phyloP scores from a whole-genome alignment of 2,888 invertebrate species.

The Glyphotaelius pellucidus region DNA sequence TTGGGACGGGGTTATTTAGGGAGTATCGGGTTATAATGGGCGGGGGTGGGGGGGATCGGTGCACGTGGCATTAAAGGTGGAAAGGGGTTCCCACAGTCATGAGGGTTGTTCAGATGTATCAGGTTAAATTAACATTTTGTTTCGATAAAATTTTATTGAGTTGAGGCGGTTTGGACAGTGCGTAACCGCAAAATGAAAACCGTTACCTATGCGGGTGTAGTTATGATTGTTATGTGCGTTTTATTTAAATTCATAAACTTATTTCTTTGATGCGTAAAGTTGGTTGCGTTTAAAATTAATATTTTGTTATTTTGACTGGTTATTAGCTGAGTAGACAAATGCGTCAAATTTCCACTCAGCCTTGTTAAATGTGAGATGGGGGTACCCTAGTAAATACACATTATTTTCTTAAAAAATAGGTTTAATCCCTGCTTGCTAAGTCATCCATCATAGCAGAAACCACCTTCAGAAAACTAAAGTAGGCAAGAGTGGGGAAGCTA shows the following conservation, averaged over 20 bases:
- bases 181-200: neutral
- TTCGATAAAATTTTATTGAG: constrained; percentile 5
- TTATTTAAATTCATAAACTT: neutral
- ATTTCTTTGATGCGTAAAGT: neutral
- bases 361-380: too few species aligned
- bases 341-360: too few species aligned
- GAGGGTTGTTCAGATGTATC: constrained; percentile 19
- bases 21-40: neutral
- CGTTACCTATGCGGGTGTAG: neutral
- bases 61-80: constrained; percentile 13
- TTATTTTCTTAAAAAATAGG: too few species aligned
- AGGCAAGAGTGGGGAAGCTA: too few species aligned
- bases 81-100: neutral
- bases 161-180: neutral
- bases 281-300: too few species aligned
- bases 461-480: too few species aligned
- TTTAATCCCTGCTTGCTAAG: too few species aligned
- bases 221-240: neutral
- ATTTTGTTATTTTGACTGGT: too few species aligned
- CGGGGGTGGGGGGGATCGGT: neutral
- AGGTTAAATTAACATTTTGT: neutral
- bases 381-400: too few species aligned
- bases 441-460: too few species aligned
- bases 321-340: too few species aligned
- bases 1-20: neutral